Percentiles rank a stretch among this genome's conserved stretches.
These are phyloP conservation scores for Synanthedon formicaeformis DNA, from an alignment of 2,888 invertebrate species.

Conservation along the genomic window DNA sequence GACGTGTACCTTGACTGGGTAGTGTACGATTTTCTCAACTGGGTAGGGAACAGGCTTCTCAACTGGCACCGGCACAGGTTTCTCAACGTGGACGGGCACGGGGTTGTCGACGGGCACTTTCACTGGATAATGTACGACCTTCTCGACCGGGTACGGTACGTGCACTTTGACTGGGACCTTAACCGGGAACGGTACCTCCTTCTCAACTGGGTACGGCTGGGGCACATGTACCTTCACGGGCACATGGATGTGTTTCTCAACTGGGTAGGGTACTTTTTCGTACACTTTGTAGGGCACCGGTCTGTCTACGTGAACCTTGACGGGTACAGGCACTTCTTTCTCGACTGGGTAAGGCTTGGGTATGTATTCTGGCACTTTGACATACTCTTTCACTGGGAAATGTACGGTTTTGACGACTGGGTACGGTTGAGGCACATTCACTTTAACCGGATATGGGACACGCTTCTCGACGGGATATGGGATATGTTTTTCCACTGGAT, in stretches of 20 bases:
- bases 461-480: constrained; percentile 77
- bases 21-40: constrained; percentile 77
- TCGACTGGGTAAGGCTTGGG: constrained; percentile 77
- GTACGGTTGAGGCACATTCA: constrained; percentile 78
- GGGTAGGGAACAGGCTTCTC: constrained; percentile 82
- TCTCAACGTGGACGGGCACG: constrained; percentile 75
- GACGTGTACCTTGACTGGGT: constrained; percentile 76
- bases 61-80: constrained; percentile 77
- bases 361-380: constrained; percentile 76
- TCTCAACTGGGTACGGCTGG: constrained; percentile 80
- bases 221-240: constrained; percentile 80
- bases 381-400: constrained; percentile 73
- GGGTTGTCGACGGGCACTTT: constrained; percentile 77
- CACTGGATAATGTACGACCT: constrained; percentile 78
- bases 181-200: constrained; percentile 74
- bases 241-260: constrained; percentile 74
- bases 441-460: constrained; percentile 75
- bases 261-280: constrained; percentile 74
- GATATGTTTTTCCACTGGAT: constrained; percentile 78
- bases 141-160: constrained; percentile 82
- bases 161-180: constrained; percentile 78
- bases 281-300: constrained; percentile 76
- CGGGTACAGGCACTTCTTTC: constrained; percentile 72
- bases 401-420: constrained; percentile 77
- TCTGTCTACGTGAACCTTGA: constrained; percentile 69